A percentile compares a stretch with the other conserved stretches of the same genome.
These are phyloP conservation scores for Agrochola lychnidis DNA, from an alignment of 2,888 invertebrate species.

Conservation along the genomic window DNA sequence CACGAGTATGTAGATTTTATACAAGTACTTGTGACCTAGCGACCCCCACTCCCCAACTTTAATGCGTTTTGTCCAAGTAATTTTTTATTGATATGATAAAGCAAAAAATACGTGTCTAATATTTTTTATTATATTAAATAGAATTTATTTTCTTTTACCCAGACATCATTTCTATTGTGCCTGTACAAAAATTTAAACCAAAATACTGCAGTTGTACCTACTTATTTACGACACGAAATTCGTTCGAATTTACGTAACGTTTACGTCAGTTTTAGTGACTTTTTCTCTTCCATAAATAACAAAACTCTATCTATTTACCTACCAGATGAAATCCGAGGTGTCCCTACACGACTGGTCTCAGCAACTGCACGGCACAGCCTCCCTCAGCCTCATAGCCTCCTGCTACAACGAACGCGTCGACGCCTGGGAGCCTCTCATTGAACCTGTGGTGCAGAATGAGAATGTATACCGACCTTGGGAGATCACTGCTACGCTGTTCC, in stretches of 20 bases:
- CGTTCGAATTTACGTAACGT: not conserved
- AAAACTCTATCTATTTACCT: not conserved
- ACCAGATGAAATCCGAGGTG: slow-evolving; percentile 89
- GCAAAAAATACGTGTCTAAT: no score
- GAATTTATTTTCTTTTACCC: no score
- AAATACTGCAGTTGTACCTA: no score
- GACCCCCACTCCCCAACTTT: no score
- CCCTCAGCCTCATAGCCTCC: slow-evolving; percentile 84
- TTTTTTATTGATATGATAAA: no score
- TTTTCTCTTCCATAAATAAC: not conserved
- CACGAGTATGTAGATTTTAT: no score
- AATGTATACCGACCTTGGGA: slow-evolving; percentile 94
- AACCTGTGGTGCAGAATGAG: slow-evolving; percentile 93
- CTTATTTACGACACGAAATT: not conserved
- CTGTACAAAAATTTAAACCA: no score
- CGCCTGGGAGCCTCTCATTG: slow-evolving; percentile 96
- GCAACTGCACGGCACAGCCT: slow-evolving; percentile 86
- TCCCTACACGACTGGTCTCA: slow-evolving; percentile 93
- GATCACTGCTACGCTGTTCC: slow-evolving; percentile 92
- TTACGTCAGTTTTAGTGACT: not conserved
- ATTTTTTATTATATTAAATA: no score
- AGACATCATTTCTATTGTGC: no score
- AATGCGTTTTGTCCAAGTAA: no score
- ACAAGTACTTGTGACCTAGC: no score
- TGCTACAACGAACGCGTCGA: slow-evolving; percentile 93